A percentile compares a stretch with the other conserved stretches of the same genome.
Conservation (phyloP, 2,888 invertebrate species). For the Oscheius myriophilus region DNA sequence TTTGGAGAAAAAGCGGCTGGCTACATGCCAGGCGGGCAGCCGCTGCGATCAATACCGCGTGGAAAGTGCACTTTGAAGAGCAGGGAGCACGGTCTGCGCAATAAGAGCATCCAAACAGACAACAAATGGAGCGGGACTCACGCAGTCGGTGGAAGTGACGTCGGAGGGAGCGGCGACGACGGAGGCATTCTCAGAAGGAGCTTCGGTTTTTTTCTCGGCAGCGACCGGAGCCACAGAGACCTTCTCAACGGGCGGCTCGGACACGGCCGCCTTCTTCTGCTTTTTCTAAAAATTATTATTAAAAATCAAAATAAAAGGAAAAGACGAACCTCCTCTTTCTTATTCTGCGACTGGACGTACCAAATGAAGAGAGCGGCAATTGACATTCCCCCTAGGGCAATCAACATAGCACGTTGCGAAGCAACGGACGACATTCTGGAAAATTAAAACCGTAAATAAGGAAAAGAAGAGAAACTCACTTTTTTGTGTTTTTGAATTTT, state of each 20-base stretch:
- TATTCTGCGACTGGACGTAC: slow-evolving; percentile 32
- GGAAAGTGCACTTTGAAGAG: slow-evolving; percentile 22
- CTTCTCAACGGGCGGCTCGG: too few species aligned
- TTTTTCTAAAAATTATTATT: slow-evolving; percentile 7
- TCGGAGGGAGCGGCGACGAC: too few species aligned
- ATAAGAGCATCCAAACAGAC: too few species aligned
- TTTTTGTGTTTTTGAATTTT: slow-evolving; percentile 2
- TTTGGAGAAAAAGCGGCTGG: slow-evolving; percentile 18
- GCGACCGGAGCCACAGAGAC: too few species aligned
- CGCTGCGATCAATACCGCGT: slow-evolving; percentile 19
- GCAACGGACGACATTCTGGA: slow-evolving; percentile 54
- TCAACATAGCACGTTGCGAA: slow-evolving; percentile 47
- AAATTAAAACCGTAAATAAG: neutral
- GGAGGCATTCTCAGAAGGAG: too few species aligned
- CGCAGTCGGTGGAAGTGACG: too few species aligned
- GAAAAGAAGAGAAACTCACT: neutral
- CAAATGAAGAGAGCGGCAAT: slow-evolving; percentile 52
- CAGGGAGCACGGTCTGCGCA: neutral
- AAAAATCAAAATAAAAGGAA: neutral
- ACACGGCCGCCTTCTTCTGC: slow-evolving; percentile 15
- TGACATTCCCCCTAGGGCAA: slow-evolving; percentile 49
- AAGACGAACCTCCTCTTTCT: slow-evolving; percentile 9
- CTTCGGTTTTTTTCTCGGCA: too few species aligned
- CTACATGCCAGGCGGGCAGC: slow-evolving; percentile 23
- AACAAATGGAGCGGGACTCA: too few species aligned